Conservation (phyloP, 2,797 vertebrate species). For the Chaetodon trifasciatus region DNA sequence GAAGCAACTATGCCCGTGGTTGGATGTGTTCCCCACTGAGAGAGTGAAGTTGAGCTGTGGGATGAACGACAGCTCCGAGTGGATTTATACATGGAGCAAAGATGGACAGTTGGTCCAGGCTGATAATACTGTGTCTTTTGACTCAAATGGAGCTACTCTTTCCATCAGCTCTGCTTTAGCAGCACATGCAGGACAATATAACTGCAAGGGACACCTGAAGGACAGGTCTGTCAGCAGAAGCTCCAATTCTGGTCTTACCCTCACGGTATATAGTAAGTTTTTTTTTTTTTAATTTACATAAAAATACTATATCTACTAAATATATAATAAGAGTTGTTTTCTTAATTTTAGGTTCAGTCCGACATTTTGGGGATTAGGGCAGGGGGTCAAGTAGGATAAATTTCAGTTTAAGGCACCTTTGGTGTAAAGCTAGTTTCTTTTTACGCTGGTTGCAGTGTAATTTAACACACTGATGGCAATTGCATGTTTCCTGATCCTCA, state of each 20-base stretch:
- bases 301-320: background rate
- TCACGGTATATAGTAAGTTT: constrained; percentile 66
- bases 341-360: background rate
- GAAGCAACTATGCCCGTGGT: constrained; percentile 40
- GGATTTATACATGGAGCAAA: constrained; percentile 72
- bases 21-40: constrained; percentile 76
- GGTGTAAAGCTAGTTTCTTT: background rate
- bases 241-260: rapidly evolving
- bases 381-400: background rate
- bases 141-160: background rate
- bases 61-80: constrained; percentile 27
- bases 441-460: background rate
- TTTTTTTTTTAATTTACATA: background rate
- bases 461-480: constrained; percentile 2
- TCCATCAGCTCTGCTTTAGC: constrained; percentile 37
- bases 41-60: constrained; percentile 63
- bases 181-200: constrained; percentile 30
- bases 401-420: background rate
- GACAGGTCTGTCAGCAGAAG: constrained; percentile 47
- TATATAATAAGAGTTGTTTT: background rate
- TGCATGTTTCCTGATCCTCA: constrained; percentile 26
- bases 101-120: rapidly evolving
- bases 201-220: constrained; percentile 51
- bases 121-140: background rate
- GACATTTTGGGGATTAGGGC: background rate